phyloP scores from a whole-genome alignment of 2,888 invertebrate genomes.

The Aporophyla nigra region DNA sequence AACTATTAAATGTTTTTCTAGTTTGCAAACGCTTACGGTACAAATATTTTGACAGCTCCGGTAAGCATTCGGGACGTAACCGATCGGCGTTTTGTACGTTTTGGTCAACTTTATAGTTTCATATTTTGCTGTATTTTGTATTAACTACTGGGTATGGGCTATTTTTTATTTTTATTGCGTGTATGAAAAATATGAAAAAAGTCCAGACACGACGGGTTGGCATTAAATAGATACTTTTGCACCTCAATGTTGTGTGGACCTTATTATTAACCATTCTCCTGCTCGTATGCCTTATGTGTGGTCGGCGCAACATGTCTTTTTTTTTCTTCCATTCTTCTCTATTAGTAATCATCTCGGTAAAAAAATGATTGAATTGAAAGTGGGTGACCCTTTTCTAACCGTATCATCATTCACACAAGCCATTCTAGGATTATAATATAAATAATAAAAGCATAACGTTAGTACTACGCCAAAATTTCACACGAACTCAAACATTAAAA shows the following conservation, averaged over 20 bases:
- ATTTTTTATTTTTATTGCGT: background rate
- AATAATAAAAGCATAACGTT: background rate
- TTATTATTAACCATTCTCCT: background rate
- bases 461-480: background rate
- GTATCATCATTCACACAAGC: no score
- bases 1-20: slow-evolving; percentile 71
- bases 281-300: no score
- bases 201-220: background rate
- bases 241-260: background rate
- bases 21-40: slow-evolving; percentile 62
- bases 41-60: slow-evolving; percentile 60
- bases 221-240: background rate
- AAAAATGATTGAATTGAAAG: no score
- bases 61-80: slow-evolving; percentile 49
- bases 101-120: slow-evolving; percentile 20
- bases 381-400: no score
- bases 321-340: no score
- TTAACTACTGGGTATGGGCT: slow-evolving; percentile 1
- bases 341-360: no score
- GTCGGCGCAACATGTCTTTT: no score
- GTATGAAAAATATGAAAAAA: background rate
- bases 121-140: slow-evolving; percentile 25
- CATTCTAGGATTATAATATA: background rate
- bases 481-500: slow-evolving; percentile 26
- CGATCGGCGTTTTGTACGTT: slow-evolving; percentile 36